phyloP scores from a whole-genome alignment of 1,140 invertebrate species.

The Neodiprion pinetum region DNA sequence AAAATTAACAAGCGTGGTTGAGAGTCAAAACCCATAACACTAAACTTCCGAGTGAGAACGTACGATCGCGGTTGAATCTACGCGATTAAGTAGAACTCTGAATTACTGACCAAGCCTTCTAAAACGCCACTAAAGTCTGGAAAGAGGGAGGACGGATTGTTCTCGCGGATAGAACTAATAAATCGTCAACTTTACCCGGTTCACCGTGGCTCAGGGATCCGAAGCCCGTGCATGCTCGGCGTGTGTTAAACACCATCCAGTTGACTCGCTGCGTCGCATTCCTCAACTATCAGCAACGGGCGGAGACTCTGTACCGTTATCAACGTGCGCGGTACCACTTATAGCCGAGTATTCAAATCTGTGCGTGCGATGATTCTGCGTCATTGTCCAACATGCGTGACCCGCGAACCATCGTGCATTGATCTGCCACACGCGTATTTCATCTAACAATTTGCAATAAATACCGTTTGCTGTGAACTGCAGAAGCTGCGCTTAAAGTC shows the following conservation, averaged over 20 bases:
- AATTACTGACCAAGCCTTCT: not conserved
- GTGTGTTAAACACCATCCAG: not conserved
- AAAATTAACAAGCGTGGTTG: too few relatives aligned
- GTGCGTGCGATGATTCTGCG: too few relatives aligned
- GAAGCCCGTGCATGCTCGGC: not conserved
- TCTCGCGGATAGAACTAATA: not conserved
- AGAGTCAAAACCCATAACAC: slow-evolving; percentile 5
- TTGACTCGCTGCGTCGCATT: not conserved
- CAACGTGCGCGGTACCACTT: not conserved
- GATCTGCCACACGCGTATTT: too few relatives aligned
- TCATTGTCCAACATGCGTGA: too few relatives aligned
- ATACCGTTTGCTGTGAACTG: too few relatives aligned
- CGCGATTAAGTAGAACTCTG: slow-evolving; percentile 4
- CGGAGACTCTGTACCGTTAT: not conserved
- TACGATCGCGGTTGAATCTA: not conserved
- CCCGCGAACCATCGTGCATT: too few relatives aligned
- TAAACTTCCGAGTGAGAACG: not conserved
- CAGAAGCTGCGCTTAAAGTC: too few relatives aligned
- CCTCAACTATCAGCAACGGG: slow-evolving; percentile 1
- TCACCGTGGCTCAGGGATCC: not conserved
- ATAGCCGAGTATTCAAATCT: too few relatives aligned
- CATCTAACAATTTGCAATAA: too few relatives aligned
- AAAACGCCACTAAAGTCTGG: not conserved
- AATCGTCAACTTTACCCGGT: not conserved
- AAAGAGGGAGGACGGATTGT: not conserved